A percentile compares a stretch with the other conserved stretches of the same genome.
These are phyloP conservation scores for Callocephalon fimbriatum DNA, from an alignment of 2,113 vertebrate genomes.

Conservation along the genomic window DNA sequence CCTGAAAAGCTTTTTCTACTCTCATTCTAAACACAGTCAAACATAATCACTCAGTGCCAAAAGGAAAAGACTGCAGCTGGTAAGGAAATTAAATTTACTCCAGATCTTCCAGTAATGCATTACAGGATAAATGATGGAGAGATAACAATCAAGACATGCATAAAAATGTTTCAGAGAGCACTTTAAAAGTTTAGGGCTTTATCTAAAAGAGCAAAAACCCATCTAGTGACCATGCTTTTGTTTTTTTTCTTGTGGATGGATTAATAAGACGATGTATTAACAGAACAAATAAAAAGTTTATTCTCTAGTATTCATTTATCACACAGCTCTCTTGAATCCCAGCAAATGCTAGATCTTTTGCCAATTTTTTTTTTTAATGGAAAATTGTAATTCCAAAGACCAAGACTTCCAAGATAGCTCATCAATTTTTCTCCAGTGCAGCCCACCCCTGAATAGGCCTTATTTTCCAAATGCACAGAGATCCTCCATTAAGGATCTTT, in stretches of 20 bases:
- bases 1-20: conserved; percentile 48
- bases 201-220: not conserved
- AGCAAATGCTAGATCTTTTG: not conserved
- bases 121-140: conserved; percentile 49
- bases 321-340: not conserved
- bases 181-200: conserved; percentile 1
- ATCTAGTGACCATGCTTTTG: not conserved
- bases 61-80: conserved; percentile 56
- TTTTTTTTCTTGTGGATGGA: not conserved
- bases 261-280: not conserved
- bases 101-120: conserved; percentile 54
- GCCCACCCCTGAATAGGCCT: not conserved
- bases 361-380: not conserved
- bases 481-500: not conserved
- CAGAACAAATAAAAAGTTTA: not conserved
- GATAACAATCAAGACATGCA: conserved; percentile 43
- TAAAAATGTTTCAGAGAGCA: conserved; percentile 21
- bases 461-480: not conserved
- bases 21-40: conserved; percentile 57
- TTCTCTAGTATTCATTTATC: not conserved
- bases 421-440: not conserved
- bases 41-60: conserved; percentile 43
- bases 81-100: conserved; percentile 71
- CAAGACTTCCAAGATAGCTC: not conserved
- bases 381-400: not conserved